phyloP scores from a whole-genome alignment of 2,888 invertebrate species.

The Drosophila mimica region DNA sequence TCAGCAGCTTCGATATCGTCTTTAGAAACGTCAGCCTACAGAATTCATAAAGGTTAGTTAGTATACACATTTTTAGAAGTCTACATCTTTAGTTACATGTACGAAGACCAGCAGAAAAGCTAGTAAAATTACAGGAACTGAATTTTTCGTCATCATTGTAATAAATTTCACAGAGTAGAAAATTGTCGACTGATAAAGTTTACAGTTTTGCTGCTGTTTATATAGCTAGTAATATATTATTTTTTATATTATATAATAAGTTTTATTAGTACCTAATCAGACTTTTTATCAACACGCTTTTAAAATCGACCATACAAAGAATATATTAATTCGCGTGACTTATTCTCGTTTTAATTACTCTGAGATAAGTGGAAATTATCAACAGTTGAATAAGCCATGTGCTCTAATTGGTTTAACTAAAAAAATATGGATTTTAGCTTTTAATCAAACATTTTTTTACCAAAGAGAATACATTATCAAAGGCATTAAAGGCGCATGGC shows the following conservation, averaged over 20 bases:
- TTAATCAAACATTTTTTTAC: not conserved
- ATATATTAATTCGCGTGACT: not conserved
- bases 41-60: not conserved
- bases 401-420: not conserved
- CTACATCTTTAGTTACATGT: not conserved
- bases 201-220: not conserved
- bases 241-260: not conserved
- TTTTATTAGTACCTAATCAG: not conserved
- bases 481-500: constrained; percentile 1
- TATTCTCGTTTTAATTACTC: not conserved
- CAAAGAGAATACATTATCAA: constrained; percentile 1
- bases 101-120: not conserved
- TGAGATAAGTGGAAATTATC: not conserved
- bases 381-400: not conserved
- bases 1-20: not conserved
- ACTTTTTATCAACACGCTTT: constrained; percentile 1
- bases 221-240: not conserved
- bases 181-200: not conserved
- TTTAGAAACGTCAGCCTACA: not conserved
- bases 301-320: not conserved
- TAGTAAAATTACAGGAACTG: not conserved
- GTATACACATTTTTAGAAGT: not conserved
- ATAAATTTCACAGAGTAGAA: not conserved
- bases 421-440: not conserved
- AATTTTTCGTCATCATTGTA: not conserved